A percentile compares a stretch with the other conserved stretches of the same genome.
Evolutionary conservation across 1,140 invertebrate species (phyloP).

Genomic region (Ostrea edulis): DNA sequence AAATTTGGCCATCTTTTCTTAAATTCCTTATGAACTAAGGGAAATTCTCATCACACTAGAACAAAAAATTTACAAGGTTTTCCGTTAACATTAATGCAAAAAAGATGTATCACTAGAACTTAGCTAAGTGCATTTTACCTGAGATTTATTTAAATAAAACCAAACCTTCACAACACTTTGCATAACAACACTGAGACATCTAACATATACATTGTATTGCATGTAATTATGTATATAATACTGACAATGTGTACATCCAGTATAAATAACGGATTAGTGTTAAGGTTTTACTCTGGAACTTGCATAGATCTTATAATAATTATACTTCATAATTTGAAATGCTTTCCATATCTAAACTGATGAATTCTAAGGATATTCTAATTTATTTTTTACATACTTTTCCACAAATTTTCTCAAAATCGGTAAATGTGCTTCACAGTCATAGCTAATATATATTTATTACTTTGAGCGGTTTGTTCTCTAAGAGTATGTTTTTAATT

Average conservation of each 20-base stretch:
- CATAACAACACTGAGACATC: constrained; percentile 34
- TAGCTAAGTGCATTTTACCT: constrained; percentile 17
- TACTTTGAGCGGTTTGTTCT: constrained; percentile 10
- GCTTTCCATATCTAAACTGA: not conserved
- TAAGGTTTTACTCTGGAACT: not conserved
- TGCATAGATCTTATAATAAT: not conserved
- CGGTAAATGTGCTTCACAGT: constrained; percentile 1
- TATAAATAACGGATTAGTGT: not conserved
- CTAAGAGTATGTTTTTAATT: constrained; percentile 16
- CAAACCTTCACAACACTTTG: constrained; percentile 20
- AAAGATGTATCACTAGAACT: not conserved
- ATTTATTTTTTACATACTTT: constrained; percentile 1
- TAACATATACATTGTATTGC: constrained; percentile 28
- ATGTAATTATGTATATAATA: constrained; percentile 3
- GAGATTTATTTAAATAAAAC: constrained; percentile 16
- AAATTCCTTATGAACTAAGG: not conserved
- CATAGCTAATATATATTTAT: not conserved
- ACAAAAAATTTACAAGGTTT: not conserved
- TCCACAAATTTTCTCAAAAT: not conserved
- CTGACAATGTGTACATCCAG: constrained; percentile 8
- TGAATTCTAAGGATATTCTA: not conserved
- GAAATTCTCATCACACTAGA: not conserved
- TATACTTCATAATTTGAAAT: not conserved
- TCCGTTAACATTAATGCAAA: not conserved
- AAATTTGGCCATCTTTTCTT: not conserved